Base-by-base conservation (phyloP, 2,888 invertebrate genomes). In the Cenopis cana region DNA sequence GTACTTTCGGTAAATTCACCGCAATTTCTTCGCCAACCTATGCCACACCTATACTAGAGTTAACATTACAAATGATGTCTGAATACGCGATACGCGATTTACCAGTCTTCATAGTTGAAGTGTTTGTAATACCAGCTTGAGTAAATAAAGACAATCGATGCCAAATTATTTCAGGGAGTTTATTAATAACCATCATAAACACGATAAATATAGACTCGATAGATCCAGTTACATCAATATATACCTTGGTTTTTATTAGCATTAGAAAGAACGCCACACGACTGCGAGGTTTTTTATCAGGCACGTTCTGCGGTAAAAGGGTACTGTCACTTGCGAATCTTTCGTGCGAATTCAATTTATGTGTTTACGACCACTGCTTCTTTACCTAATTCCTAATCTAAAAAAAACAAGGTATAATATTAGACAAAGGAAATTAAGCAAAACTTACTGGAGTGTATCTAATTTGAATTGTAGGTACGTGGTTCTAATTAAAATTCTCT, bases 401-500 rank as follows among this genome's bases (percentile, higher is more conserved):
- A n/a, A n/a, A n/a, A n/a, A n/a, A n/a, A n/a, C n/a, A n/a, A n/a
- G n/a, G n/a, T n/a, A 38, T n/a, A 62, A 41, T 36, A 55, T 38
- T 49, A 14, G 29, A n/a, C 38, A 60, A 33, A 33, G n/a, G 20
- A 68, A 38, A 50, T 38, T 50, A 54, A 52, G 33, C 64, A 11
- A 60, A 60, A 66, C 33, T 66, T 59, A 70, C 57, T 66, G 18
- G 70, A 17, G 54, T 61, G 29, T 29, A 55, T 61, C 49, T 61
- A 61, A 71, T 61, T 55, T 67, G 29, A 29, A 56, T 60, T 60
- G 50, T 36, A 24, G 11, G 24, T 24, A 41, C 54, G 24, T 49
- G 62, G 49, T 24, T 66, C 17, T 61, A 67, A 71, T 56, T 70
- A 66, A 64, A 59, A 50, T 50, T 65, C 60, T 17, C 61, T 67